Conservation (phyloP, 23 tunicate genomes). For the Trididemnum nubilum region DNA sequence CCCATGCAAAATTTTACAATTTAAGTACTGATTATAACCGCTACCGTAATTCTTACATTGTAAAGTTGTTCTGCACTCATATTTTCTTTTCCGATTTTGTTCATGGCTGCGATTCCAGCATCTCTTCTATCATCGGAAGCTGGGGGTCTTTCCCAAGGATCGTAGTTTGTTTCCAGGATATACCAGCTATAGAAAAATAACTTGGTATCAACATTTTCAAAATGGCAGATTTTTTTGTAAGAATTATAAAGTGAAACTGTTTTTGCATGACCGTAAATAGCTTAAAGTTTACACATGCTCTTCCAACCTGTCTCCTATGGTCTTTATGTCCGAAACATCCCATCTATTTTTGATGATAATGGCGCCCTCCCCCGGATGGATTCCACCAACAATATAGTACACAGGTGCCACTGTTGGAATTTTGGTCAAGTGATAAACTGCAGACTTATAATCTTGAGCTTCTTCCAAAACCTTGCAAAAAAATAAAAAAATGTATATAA, state of each 20-base stretch:
- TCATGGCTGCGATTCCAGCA: constrained; percentile 69
- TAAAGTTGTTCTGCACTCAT: constrained; percentile 50
- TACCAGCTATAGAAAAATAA: constrained; percentile 63
- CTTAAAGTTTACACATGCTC: too few species aligned
- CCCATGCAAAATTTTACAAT: too few species aligned
- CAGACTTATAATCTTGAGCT: constrained; percentile 39
- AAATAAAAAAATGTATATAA: neutral
- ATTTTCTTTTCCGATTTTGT: constrained; percentile 46
- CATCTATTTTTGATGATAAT: constrained; percentile 59
- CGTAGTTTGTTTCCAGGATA: constrained; percentile 89
- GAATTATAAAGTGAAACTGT: neutral
- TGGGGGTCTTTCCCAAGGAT: constrained; percentile 88
- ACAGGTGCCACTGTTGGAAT: constrained; percentile 83
- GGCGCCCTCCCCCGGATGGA: constrained; percentile 52
- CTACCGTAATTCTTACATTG: constrained; percentile 43
- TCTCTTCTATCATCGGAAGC: constrained; percentile 83
- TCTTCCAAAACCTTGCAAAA: constrained; percentile 58
- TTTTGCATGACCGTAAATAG: too few species aligned
- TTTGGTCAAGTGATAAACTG: constrained; percentile 17
- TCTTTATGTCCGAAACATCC: constrained; percentile 27
- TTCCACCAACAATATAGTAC: constrained; percentile 71
- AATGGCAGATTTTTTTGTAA: neutral
- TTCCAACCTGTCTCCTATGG: neutral
- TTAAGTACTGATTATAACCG: too few species aligned
- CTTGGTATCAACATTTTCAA: neutral